Conservation (phyloP, 1,140 invertebrate species). For the Nephotettix cincticeps region DNA sequence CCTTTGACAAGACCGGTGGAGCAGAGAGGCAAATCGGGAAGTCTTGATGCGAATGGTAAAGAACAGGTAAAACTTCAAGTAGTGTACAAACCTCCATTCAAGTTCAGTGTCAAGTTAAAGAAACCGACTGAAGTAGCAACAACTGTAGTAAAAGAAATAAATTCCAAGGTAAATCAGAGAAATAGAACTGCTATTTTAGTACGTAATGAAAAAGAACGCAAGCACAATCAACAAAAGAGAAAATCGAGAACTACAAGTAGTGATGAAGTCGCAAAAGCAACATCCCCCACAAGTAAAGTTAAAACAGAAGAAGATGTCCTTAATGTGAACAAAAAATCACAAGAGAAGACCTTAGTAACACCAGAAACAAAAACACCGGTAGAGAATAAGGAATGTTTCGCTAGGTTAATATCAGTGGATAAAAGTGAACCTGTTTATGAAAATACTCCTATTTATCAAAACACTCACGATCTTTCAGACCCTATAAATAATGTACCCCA, state of each 20-base stretch:
- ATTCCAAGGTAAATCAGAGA: slow-evolving; percentile 31
- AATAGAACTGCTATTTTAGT: slow-evolving; percentile 32
- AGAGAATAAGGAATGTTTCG: neutral
- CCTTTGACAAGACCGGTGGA: neutral
- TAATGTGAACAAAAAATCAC: neutral
- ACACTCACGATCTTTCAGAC: neutral
- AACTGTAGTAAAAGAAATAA: slow-evolving; percentile 39
- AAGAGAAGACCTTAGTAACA: neutral
- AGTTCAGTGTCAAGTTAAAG: slow-evolving; percentile 76
- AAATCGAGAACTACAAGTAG: slow-evolving; percentile 8
- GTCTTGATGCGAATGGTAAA: slow-evolving; percentile 7
- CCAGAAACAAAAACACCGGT: neutral
- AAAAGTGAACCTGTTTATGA: slow-evolving; percentile 33
- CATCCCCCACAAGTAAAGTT: neutral
- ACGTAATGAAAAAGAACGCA: slow-evolving; percentile 20
- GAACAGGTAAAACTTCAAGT: slow-evolving; percentile 71
- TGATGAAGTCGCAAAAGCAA: neutral
- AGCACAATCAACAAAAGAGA: slow-evolving; percentile 28
- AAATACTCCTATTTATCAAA: slow-evolving; percentile 29
- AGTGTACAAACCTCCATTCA: slow-evolving; percentile 82
- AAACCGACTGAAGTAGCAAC: slow-evolving; percentile 41
- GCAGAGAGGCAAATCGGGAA: slow-evolving; percentile 20
- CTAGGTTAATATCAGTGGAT: slow-evolving; percentile 15
- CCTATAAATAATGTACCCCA: neutral
- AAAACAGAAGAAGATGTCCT: neutral